phyloP scores from a whole-genome alignment of 2,888 invertebrate genomes.

The Caenorhabditis wallacei region DNA sequence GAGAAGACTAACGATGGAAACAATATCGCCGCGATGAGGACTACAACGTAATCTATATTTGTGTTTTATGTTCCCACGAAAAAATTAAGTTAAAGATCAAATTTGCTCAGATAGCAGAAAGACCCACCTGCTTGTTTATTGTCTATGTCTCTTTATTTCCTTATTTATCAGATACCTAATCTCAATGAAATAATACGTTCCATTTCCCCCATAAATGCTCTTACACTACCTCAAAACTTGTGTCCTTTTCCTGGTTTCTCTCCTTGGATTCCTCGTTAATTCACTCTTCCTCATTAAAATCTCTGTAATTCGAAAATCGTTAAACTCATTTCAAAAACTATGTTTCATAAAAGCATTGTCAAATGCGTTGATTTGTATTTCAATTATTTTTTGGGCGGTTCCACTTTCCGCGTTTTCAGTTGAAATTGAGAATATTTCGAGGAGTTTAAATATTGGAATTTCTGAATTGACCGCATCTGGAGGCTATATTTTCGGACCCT shows the following conservation, averaged over 20 bases:
- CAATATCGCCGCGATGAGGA: neutral
- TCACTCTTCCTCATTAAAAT: constrained; percentile 25
- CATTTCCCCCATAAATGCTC: neutral
- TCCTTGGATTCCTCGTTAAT: constrained; percentile 38
- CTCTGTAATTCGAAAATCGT: neutral
- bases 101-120: too few relatives aligned
- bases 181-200: neutral
- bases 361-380: constrained; percentile 27
- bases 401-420: constrained; percentile 36
- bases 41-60: too few relatives aligned
- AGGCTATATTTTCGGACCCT: constrained; percentile 48
- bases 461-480: constrained; percentile 13
- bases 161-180: neutral
- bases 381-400: constrained; percentile 42
- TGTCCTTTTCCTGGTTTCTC: neutral
- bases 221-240: neutral
- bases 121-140: too few relatives aligned
- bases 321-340: constrained; percentile 43
- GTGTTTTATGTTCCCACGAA: too few relatives aligned
- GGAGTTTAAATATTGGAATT: constrained; percentile 23
- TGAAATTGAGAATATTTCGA: constrained; percentile 18
- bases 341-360: constrained; percentile 34
- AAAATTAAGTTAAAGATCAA: too few relatives aligned
- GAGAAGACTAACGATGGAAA: neutral
- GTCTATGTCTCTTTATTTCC: neutral